Conservation (phyloP, 2,113 vertebrate species). For the Pteruthius melanotis region DNA sequence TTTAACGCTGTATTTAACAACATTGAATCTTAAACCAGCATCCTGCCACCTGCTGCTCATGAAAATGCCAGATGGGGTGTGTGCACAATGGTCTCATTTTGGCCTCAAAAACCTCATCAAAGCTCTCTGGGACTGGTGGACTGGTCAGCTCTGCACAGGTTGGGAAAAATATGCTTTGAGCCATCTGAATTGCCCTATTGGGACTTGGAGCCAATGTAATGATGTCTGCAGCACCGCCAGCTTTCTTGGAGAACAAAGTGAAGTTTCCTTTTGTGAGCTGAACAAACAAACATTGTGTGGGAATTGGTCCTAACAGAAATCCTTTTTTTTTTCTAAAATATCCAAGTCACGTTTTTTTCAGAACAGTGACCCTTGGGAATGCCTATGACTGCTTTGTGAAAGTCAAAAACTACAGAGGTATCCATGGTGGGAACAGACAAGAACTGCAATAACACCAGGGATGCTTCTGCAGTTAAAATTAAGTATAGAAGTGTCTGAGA, state of each 20-base stretch:
- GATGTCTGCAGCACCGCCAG: background rate
- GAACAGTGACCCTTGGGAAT: background rate
- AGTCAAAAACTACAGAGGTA: background rate
- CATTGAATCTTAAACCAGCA: background rate
- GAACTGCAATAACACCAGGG: background rate
- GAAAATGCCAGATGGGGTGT: background rate
- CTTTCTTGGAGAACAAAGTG: background rate
- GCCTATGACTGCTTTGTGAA: background rate
- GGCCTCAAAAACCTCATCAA: background rate
- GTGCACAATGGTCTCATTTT: background rate
- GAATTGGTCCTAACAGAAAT: background rate
- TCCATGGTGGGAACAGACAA: background rate
- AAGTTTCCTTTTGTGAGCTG: background rate
- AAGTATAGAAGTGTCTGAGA: background rate
- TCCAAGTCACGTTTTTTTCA: background rate
- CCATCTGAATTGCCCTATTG: background rate
- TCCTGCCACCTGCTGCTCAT: background rate
- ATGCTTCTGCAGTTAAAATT: background rate
- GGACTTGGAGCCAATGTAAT: background rate
- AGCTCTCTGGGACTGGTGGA: background rate
- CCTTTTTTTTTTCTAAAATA: background rate
- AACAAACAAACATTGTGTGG: slow-evolving; percentile 1
- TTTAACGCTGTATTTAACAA: background rate
- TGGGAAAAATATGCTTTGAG: background rate
- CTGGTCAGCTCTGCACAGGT: background rate